phyloP scores from a whole-genome alignment of 2,113 vertebrate genomes.

The Grammomys dolichurus region DNA sequence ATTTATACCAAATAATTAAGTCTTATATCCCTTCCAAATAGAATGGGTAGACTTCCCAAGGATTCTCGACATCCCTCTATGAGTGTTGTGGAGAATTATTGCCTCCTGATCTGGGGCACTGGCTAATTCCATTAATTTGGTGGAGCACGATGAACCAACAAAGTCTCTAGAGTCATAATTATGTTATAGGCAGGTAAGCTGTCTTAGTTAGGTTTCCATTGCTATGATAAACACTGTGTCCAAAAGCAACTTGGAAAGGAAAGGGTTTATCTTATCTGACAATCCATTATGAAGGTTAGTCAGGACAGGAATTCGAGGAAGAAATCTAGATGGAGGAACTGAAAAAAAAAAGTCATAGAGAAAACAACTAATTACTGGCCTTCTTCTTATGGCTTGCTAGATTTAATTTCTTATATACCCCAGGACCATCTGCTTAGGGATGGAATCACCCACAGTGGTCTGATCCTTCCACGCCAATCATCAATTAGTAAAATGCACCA shows the following conservation, averaged over 20 bases:
- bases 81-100: too few species aligned
- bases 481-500: neutral
- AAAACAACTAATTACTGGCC: neutral
- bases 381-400: neutral
- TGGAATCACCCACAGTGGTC: neutral
- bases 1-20: neutral
- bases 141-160: neutral
- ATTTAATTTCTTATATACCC: neutral
- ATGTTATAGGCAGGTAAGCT: neutral
- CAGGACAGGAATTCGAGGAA: neutral
- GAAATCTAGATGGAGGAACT: neutral
- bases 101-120: neutral
- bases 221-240: neutral
- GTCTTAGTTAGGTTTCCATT: neutral
- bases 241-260: neutral
- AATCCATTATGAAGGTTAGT: neutral
- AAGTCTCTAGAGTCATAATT: neutral
- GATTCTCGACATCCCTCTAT: rapidly evolving
- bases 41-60: neutral
- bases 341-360: neutral
- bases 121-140: neutral
- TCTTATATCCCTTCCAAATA: neutral
- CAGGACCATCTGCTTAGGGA: neutral
- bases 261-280: neutral
- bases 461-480: neutral